A percentile compares a stretch with the other conserved stretches of the same genome.
These are phyloP conservation scores for Toxotes chatareus DNA, from an alignment of 2,113 vertebrate species.

Conservation along the genomic window DNA sequence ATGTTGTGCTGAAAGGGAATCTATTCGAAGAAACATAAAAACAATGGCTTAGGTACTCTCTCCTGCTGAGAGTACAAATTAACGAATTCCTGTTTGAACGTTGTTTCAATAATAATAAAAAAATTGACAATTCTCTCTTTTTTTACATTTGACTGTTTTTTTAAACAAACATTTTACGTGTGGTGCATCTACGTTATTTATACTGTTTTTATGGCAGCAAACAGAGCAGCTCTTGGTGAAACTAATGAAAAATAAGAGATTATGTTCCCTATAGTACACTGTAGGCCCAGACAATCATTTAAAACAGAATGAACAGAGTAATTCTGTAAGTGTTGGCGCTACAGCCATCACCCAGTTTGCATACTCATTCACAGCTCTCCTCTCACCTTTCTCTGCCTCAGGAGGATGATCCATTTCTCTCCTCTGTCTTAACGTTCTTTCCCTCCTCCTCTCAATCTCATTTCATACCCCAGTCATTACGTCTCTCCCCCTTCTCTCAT, in stretches of 20 bases:
- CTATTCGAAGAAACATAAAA: not conserved
- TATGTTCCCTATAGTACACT: not conserved
- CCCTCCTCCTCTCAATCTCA: conserved; percentile 76
- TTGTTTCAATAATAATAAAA: not conserved
- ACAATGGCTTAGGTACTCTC: not conserved
- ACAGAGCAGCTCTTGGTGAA: not conserved
- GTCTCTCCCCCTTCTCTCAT: conserved; percentile 66
- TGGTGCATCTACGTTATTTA: not conserved
- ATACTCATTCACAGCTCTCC: conserved; percentile 25
- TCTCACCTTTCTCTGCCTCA: conserved; percentile 47
- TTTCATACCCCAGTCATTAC: conserved; percentile 79
- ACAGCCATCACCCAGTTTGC: conserved; percentile 31
- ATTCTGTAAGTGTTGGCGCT: conserved; percentile 35
- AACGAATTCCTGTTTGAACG: not conserved
- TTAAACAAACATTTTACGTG: not conserved
- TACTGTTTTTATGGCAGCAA: not conserved
- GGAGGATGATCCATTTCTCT: conserved; percentile 71
- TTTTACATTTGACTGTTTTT: not conserved
- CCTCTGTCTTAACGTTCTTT: conserved; percentile 64
- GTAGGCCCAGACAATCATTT: conserved; percentile 17
- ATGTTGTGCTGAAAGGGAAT: not conserved
- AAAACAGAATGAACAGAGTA: conserved; percentile 29
- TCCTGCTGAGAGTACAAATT: not conserved
- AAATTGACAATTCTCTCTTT: not conserved
- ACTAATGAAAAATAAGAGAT: conserved; percentile 13